Conservation (phyloP, 2,888 invertebrate species). For the Amblyteles armatorius region DNA sequence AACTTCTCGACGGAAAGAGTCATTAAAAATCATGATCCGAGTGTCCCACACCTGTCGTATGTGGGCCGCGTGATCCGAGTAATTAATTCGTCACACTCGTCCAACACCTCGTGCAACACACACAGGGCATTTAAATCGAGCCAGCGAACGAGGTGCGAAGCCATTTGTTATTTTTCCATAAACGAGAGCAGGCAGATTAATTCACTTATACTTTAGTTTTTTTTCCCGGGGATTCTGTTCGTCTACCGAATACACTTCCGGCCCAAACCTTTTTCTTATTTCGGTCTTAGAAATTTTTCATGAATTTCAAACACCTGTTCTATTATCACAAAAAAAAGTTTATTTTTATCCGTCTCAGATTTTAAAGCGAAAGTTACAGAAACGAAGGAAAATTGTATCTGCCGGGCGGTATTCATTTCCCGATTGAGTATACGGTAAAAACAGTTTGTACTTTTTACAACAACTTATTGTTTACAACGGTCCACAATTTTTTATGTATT, state of each 20-base stretch:
- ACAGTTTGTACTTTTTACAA: too few relatives aligned
- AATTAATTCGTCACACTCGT: conserved; percentile 52
- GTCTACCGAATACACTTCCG: conserved; percentile 19
- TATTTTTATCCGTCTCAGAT: too few relatives aligned
- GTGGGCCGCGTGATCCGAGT: conserved; percentile 59
- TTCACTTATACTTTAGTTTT: conserved; percentile 26
- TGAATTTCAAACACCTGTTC: too few relatives aligned
- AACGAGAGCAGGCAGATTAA: neutral
- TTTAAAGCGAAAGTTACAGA: too few relatives aligned
- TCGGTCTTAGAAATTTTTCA: too few relatives aligned
- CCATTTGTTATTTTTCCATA: conserved; percentile 33
- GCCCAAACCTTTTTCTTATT: neutral
- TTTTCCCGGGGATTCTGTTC: neutral
- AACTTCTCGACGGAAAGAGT: conserved; percentile 17
- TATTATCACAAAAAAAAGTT: too few relatives aligned
- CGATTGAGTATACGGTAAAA: too few relatives aligned
- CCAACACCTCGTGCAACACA: neutral
- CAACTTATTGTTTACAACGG: too few relatives aligned
- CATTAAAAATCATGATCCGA: conserved; percentile 58
- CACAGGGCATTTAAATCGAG: conserved; percentile 20
- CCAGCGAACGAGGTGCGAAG: conserved; percentile 19
- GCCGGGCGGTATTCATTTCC: too few relatives aligned
- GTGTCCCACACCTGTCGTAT: conserved; percentile 68
- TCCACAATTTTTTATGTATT: too few relatives aligned
- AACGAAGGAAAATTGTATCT: too few relatives aligned